phyloP scores from a whole-genome alignment of 2,113 vertebrate species.

The Lonchura striata region DNA sequence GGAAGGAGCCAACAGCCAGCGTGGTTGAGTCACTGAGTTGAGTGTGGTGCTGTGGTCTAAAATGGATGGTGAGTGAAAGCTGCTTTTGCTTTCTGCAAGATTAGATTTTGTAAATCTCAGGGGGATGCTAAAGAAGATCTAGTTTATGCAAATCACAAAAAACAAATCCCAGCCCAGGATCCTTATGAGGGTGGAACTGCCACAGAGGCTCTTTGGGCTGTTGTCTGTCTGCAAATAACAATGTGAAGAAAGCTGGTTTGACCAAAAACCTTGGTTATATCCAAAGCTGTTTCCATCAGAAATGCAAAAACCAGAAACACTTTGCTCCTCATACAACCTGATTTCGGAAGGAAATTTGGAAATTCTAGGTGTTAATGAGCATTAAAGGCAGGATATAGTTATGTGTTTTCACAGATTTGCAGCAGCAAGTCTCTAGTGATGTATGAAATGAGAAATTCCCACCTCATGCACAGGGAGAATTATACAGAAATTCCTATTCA shows the following conservation, averaged over 20 bases:
- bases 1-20: background rate
- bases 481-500: conserved; percentile 3
- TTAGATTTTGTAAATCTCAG: background rate
- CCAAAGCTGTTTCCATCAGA: background rate
- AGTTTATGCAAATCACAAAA: background rate
- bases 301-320: background rate
- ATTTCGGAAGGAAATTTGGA: background rate
- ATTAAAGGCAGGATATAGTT: background rate
- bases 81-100: background rate
- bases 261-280: background rate
- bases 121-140: background rate
- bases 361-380: background rate
- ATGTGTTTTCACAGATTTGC: background rate
- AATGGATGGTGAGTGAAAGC: background rate
- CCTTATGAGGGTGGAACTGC: background rate
- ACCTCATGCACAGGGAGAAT: background rate
- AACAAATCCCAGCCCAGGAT: background rate
- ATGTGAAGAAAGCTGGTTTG: background rate
- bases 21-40: no score
- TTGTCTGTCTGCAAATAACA: background rate
- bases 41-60: background rate
- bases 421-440: background rate
- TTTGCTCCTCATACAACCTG: background rate
- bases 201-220: background rate
- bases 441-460: conserved; percentile 50